phyloP scores from a whole-genome alignment of 2,888 invertebrate genomes.

The Dolomedes plantarius region DNA sequence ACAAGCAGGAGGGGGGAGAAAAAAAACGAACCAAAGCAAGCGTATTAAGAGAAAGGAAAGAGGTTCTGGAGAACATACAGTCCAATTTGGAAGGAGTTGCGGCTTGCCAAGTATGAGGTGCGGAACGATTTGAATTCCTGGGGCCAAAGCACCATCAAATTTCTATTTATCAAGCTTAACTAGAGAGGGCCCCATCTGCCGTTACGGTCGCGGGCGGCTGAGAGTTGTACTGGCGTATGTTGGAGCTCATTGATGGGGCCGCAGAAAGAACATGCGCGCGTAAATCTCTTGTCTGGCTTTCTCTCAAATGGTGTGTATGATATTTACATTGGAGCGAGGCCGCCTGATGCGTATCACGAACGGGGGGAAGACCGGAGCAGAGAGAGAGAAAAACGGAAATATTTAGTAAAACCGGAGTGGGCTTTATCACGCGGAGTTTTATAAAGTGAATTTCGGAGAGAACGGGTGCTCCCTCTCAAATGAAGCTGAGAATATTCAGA shows the following conservation, averaged over 20 bases:
- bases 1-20: neutral
- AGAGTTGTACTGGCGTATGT: constrained; percentile 36
- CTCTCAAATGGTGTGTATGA: neutral
- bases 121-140: constrained; percentile 61
- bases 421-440: neutral
- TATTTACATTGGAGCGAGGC: neutral
- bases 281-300: constrained; percentile 7
- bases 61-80: neutral
- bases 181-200: constrained; percentile 58
- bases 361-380: neutral
- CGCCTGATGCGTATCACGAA: neutral
- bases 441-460: constrained; percentile 1
- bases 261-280: neutral
- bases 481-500: too few relatives aligned
- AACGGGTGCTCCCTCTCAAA: too few relatives aligned
- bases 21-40: neutral
- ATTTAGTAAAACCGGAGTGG: neutral
- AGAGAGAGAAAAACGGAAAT: neutral
- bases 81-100: neutral
- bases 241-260: neutral
- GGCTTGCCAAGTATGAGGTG: neutral
- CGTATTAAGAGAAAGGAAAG: neutral
- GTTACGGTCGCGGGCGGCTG: constrained; percentile 15
- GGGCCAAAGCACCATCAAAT: constrained; percentile 66
- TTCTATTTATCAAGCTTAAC: constrained; percentile 69